Evolutionary conservation across 2,888 invertebrate genomes (phyloP).

Genomic region (Drosophila mimetica): DNA sequence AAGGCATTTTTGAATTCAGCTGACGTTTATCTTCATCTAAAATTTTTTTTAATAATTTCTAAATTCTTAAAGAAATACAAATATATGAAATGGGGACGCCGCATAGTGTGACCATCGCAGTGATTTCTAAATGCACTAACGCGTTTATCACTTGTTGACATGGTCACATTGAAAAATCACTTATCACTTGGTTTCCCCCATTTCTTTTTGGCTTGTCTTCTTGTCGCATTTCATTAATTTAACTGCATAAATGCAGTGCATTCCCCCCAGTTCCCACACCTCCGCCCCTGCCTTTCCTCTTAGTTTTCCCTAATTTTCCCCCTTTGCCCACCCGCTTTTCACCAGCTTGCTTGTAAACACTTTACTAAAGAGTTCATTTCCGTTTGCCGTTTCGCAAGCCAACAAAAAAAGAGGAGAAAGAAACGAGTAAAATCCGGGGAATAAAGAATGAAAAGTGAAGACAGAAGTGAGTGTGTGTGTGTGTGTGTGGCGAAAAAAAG

Average conservation of each 20-base stretch:
- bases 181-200: constrained; percentile 2
- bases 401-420: constrained; percentile 9
- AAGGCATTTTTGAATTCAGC: not conserved
- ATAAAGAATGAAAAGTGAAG: constrained; percentile 40
- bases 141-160: not conserved
- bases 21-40: not conserved
- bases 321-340: not conserved
- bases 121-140: not conserved
- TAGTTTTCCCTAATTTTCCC: constrained; percentile 20
- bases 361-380: constrained; percentile 51
- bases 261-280: not conserved
- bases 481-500: too few relatives aligned
- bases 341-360: constrained; percentile 44
- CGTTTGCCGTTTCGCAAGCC: constrained; percentile 46
- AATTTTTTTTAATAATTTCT: too few relatives aligned
- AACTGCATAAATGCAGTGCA: constrained; percentile 28
- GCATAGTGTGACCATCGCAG: not conserved
- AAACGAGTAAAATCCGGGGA: constrained; percentile 24
- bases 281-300: not conserved
- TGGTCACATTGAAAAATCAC: constrained; percentile 1
- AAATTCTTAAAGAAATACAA: too few relatives aligned
- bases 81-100: too few relatives aligned
- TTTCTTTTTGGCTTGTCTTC: not conserved
- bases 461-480: constrained; percentile 20
- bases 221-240: constrained; percentile 38